These are phyloP conservation scores for Wiebesia pumilae DNA, from an alignment of 1,140 invertebrate species.

Conservation along the genomic window DNA sequence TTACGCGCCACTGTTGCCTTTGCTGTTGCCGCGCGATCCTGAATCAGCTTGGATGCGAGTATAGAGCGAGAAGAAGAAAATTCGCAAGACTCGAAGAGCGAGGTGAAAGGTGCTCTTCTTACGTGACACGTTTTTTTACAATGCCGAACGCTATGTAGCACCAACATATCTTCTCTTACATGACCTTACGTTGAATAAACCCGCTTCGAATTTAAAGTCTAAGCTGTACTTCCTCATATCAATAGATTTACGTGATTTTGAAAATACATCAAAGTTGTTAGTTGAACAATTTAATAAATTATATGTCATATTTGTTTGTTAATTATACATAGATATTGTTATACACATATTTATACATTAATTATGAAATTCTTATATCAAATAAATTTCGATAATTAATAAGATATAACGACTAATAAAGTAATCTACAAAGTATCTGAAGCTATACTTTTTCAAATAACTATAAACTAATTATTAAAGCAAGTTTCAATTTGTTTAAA, in stretches of 20 bases:
- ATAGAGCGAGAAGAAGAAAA: constrained; percentile 26
- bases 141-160: constrained; percentile 52
- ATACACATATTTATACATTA: no score
- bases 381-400: no score
- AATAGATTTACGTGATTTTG: not conserved
- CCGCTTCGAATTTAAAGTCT: not conserved
- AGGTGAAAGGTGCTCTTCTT: constrained; percentile 70
- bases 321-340: no score
- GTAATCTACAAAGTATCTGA: no score
- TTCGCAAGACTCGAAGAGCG: constrained; percentile 41
- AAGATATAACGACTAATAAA: no score
- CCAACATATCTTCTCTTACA: constrained; percentile 10
- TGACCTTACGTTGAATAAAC: constrained; percentile 24
- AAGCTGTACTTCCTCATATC: not conserved
- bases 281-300: no score
- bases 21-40: not conserved
- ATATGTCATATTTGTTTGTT: no score
- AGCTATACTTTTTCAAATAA: no score
- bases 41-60: not conserved
- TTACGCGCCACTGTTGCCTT: not conserved
- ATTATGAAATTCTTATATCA: no score
- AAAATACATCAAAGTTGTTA: no score
- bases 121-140: constrained; percentile 65
- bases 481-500: no score
- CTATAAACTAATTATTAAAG: no score